Evolutionary conservation across 2,888 invertebrate species (phyloP), one percentile per base, ranked within the genome.

Genomic region (Phania funesta): DNA sequence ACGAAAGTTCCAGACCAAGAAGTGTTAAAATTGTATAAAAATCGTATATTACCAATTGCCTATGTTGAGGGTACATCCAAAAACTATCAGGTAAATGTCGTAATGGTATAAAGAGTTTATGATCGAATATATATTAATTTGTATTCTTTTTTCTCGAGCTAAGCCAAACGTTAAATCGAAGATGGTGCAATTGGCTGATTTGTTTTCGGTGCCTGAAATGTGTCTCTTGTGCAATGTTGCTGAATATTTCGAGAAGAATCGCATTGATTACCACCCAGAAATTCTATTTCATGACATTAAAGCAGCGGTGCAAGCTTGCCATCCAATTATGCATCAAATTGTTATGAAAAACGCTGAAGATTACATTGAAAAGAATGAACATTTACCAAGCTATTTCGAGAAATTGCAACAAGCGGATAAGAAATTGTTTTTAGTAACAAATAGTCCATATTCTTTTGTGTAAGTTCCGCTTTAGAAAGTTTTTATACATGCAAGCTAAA

Each of bases 161-260:
- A 64, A 90, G 88, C 88, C 87, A 65, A 88, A 90, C 85, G 84
- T 86, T 13, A 89, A 89, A 83, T 86, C 94, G 1, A 94, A 94
- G 91, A 98, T 99, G 98, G 95, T 97, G 18, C 99, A 99, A 90
- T 92, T 99, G 86, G 98, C 98, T 5, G 99, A 99, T 92, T 91
- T 99, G 70, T 99, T 99, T 92, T 98, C 98, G 7, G 96, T 99
- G 52, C 99, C 99, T 29, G 98, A 99, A 93, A 98, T 98, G 95
- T 95, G 96, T 84, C 92, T 99, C 48, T 92, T 99, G 3, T 97
- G 98, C 86, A 97, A 98, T 91, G 96, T 99, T 3, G 96, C 97
- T 0, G 97, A 99, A 92, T 97, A 96, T 92, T 98, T 99, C 88
- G 94, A 96, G 84, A 93, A 93, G 68, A 96, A 97, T 90, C 95